Conservation (phyloP, 2,113 vertebrate species). For the Casuarius casuarius region DNA sequence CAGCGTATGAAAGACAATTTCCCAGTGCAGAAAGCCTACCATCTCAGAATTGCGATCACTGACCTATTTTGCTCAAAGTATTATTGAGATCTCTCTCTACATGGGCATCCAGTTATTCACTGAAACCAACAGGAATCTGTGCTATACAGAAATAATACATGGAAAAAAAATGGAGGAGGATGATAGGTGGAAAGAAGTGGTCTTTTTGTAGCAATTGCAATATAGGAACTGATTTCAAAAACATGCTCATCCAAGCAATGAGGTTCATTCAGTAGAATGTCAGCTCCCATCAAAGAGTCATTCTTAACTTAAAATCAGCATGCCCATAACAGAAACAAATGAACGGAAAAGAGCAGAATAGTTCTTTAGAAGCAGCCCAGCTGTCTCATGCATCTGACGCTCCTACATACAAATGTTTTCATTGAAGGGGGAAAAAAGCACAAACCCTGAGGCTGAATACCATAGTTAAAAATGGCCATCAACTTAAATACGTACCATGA, state of each 20-base stretch:
- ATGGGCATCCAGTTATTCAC: slow-evolving; percentile 55
- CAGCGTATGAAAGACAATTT: slow-evolving; percentile 7
- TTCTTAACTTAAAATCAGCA: slow-evolving; percentile 52
- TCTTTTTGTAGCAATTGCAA: slow-evolving; percentile 47
- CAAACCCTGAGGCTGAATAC: slow-evolving; percentile 17
- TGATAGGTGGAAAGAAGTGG: slow-evolving; percentile 50
- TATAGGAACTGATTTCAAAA: slow-evolving; percentile 63
- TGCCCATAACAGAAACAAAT: slow-evolving; percentile 44
- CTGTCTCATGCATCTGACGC: slow-evolving; percentile 41
- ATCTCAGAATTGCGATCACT: slow-evolving; percentile 30
- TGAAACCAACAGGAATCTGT: slow-evolving; percentile 60
- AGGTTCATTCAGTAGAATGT: slow-evolving; percentile 34
- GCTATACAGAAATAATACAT: not conserved
- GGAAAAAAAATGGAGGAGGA: not conserved
- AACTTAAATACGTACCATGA: not conserved
- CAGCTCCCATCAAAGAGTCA: slow-evolving; percentile 62
- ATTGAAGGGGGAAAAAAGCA: not conserved
- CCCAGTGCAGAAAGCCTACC: not conserved
- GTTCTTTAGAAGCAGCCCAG: slow-evolving; percentile 66
- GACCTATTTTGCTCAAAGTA: slow-evolving; percentile 60
- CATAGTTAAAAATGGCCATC: slow-evolving; percentile 11
- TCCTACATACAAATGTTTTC: slow-evolving; percentile 52
- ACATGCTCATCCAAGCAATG: slow-evolving; percentile 32
- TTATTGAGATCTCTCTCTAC: not conserved
- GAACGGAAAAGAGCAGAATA: slow-evolving; percentile 68